Evolutionary conservation across 2,888 invertebrate species (phyloP).

Genomic region (Lathronympha strigana): DNA sequence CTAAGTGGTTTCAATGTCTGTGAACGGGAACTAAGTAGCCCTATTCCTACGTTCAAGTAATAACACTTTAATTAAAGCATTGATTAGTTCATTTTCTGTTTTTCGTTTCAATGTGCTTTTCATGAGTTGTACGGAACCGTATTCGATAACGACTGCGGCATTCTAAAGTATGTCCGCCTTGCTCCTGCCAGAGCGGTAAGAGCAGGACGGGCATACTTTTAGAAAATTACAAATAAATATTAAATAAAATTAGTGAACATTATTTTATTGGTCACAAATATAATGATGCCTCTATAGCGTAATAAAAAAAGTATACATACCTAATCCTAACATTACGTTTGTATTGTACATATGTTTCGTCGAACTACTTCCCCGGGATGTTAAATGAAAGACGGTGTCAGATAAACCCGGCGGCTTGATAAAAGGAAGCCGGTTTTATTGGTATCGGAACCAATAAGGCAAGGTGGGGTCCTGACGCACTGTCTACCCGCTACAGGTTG

Average conservation of each 20-base stretch:
- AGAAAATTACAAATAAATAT: no score
- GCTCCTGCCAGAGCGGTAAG: no score
- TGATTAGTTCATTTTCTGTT: background rate
- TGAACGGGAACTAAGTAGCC: slow-evolving; percentile 12
- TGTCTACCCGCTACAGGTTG: slow-evolving; percentile 3
- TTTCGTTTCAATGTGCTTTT: no score
- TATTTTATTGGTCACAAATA: no score
- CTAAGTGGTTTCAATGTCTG: slow-evolving; percentile 6
- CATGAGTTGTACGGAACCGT: no score
- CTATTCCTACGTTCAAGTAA: background rate
- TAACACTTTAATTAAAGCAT: slow-evolving; percentile 43
- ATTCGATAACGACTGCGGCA: no score
- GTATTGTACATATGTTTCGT: slow-evolving; percentile 3
- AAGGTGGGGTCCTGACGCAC: slow-evolving; percentile 27
- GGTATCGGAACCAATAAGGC: slow-evolving; percentile 51
- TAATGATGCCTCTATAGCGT: no score
- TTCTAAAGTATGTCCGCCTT: no score
- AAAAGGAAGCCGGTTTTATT: slow-evolving; percentile 49
- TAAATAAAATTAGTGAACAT: no score
- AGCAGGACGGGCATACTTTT: no score
- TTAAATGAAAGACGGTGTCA: slow-evolving; percentile 27
- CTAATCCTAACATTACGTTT: no score
- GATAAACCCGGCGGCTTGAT: slow-evolving; percentile 33
- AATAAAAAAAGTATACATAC: no score
- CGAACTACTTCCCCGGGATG: background rate